Evolutionary conservation across 2,113 vertebrate genomes (phyloP).

Genomic region (Salvelinus fontinalis): DNA sequence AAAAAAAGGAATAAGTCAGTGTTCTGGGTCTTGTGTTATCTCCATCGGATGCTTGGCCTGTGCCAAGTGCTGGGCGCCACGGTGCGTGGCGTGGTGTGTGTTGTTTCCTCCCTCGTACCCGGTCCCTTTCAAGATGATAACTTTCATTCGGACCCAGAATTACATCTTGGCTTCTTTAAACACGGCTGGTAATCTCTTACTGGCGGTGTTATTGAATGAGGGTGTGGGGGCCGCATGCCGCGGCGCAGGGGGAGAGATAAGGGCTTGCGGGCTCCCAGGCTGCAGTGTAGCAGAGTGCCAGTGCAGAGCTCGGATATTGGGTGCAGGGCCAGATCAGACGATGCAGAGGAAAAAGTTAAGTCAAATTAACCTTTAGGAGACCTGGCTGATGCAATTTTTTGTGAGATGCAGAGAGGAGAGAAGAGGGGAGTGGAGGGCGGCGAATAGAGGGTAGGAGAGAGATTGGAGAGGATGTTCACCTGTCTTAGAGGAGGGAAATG

Average conservation of each 20-base stretch:
- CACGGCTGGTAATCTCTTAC: constrained; percentile 76
- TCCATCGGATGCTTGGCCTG: too few species aligned
- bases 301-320: constrained; percentile 58
- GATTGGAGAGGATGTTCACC: constrained; percentile 43
- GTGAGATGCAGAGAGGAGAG: constrained; percentile 41
- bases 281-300: constrained; percentile 31
- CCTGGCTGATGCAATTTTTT: constrained; percentile 54
- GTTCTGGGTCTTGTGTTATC: too few species aligned
- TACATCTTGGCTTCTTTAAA: constrained; percentile 70
- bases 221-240: constrained; percentile 9
- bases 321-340: constrained; percentile 66
- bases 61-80: too few species aligned
- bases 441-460: background rate
- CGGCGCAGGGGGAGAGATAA: constrained; percentile 44
- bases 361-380: constrained; percentile 72
- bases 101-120: too few species aligned
- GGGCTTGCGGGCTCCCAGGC: constrained; percentile 30
- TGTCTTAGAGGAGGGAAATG: constrained; percentile 27
- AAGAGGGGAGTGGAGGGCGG: constrained; percentile 6
- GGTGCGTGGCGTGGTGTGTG: too few species aligned
- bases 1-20: constrained; percentile 22
- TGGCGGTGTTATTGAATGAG: constrained; percentile 74
- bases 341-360: constrained; percentile 64
- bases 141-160: constrained; percentile 74
- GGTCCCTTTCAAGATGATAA: constrained; percentile 33